phyloP scores from a whole-genome alignment of 2,113 vertebrate species.

The Nerophis lumbriciformis region DNA sequence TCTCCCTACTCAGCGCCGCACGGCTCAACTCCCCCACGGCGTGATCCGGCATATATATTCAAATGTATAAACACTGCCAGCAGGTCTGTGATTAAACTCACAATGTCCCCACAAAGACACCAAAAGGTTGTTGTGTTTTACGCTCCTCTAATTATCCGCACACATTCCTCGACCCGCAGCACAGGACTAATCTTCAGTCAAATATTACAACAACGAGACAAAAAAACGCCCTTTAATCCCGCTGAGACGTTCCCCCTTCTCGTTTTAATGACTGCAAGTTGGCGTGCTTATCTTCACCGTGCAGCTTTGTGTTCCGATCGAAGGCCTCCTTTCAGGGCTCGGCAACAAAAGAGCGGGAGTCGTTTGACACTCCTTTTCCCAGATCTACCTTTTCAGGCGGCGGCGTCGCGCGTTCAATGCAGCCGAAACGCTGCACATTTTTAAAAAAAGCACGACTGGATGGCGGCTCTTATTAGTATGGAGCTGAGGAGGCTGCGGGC shows the following conservation, averaged over 20 bases:
- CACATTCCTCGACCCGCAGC: conserved; percentile 19
- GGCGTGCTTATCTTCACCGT: conserved; percentile 50
- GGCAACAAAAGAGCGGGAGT: conserved; percentile 49
- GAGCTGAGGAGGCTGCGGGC: conserved; percentile 44
- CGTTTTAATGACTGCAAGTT: conserved; percentile 36
- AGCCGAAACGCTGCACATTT: conserved; percentile 38
- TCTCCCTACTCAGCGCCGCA: neutral
- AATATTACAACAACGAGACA: conserved; percentile 28
- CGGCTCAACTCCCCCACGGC: neutral
- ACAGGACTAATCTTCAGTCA: conserved; percentile 32
- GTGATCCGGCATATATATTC: neutral
- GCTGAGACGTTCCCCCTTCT: conserved; percentile 10
- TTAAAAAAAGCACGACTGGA: conserved; percentile 27
- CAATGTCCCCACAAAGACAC: too few species aligned
- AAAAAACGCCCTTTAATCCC: conserved; percentile 35
- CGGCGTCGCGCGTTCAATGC: conserved; percentile 46
- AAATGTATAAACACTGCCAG: too few species aligned
- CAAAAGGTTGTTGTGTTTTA: too few species aligned
- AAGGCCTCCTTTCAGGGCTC: conserved; percentile 36
- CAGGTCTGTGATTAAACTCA: too few species aligned
- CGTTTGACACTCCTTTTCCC: conserved; percentile 43
- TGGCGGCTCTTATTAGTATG: conserved; percentile 61
- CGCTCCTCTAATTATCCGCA: conserved; percentile 10
- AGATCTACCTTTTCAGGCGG: conserved; percentile 38
- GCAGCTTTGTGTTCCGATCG: conserved; percentile 49